A percentile compares a stretch with the other conserved stretches of the same genome.
These are phyloP conservation scores for Triops cancriformis DNA, from an alignment of 1,140 invertebrate genomes.

Conservation along the genomic window DNA sequence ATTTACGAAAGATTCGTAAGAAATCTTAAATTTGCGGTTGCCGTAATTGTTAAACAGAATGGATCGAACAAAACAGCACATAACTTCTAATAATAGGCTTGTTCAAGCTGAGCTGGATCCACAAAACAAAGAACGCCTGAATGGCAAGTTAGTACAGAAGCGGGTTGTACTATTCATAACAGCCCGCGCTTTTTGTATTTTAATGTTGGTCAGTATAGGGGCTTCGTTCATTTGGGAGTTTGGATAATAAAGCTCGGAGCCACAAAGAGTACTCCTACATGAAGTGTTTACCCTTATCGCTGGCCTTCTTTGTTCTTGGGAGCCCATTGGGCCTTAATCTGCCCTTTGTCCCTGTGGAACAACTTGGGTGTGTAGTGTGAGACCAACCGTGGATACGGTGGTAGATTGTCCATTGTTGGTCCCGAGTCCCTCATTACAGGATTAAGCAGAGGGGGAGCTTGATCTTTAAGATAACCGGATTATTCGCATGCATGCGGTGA, in stretches of 20 bases:
- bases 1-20: too few species aligned
- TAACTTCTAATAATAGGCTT: neutral
- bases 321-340: neutral
- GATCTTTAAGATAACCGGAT: neutral
- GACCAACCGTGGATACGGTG: slow-evolving; percentile 4
- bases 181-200: neutral
- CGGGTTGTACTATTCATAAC: neutral
- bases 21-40: too few species aligned
- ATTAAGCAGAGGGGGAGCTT: neutral
- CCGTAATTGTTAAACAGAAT: too few species aligned
- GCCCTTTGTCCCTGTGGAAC: neutral
- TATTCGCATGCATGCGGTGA: neutral
- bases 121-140: too few species aligned
- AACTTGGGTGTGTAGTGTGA: neutral
- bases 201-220: neutral
- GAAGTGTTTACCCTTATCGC: neutral
- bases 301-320: neutral
- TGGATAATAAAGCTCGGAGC: neutral
- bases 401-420: neutral
- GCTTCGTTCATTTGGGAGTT: neutral
- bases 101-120: too few species aligned
- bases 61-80: too few species aligned
- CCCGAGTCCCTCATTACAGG: neutral
- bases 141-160: too few species aligned
- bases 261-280: neutral